Base-by-base conservation (phyloP, 1,140 invertebrate genomes). In the Alviniconcha marisindica region DNA sequence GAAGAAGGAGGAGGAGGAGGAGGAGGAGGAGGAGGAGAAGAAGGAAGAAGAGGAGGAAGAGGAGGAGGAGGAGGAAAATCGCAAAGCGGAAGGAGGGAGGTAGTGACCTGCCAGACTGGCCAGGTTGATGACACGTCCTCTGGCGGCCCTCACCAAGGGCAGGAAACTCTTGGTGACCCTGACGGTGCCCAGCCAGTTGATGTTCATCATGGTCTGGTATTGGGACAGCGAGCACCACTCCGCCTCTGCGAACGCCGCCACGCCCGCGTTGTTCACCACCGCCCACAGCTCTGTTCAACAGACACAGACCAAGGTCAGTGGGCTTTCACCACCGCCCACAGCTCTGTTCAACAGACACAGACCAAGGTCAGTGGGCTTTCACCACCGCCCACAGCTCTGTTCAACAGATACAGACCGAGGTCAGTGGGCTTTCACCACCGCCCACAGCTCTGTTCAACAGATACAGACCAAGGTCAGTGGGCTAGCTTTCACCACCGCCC, bases 141-240 rank as follows among this genome's bases (percentile, higher is more conserved):
- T 93, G 78, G 93, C 87, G 87, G 94, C 93, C 54, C 96, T 94
- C 0, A 98, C 92, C 60, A 96, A 91, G 0, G 96, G 96, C 48
- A 97, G 91, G 87, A 97, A 95, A 5, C 94, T 93, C 76, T 95
- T 95, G 0, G 96, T 96, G 0, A 98, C 86, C 84, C 95, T 94
- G 93, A 98, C 96, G 12, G 96, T 95, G 4, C 98, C 98, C 60
- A 96, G 87, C 14, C 98, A 91, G 94, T 99, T 99, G 7, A 98
- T 95, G 60, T 97, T 94, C 51, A 98, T 94, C 14, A 87, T n/a
- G n/a, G 76, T 69, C 71, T 87, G 78, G 80, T 88, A 90, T 51
- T 83, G 83, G 14, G 77, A 77, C 87, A 97, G 96, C 21, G 94
- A 88, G 82, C 95, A 93, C 96, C 97, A 98, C 91, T 98, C 97